Evolutionary conservation across 2,888 invertebrate genomes (phyloP).

Genomic region (Hirudinaria manillensis): DNA sequence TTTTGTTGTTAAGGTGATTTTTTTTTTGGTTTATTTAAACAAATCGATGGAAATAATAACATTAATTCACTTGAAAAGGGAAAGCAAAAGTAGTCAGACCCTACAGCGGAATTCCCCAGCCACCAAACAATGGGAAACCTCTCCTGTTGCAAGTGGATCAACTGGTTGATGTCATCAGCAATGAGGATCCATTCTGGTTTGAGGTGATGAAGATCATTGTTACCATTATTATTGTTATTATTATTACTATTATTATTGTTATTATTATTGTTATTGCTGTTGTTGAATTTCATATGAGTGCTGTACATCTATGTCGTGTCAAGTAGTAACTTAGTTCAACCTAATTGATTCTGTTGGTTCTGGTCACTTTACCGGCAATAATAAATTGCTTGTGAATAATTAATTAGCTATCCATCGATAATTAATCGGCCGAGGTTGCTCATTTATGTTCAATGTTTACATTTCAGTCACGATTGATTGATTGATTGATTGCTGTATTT

Average conservation of each 20-base stretch:
- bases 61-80: slow-evolving; percentile 18
- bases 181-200: slow-evolving; percentile 50
- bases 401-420: no score
- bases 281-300: no score
- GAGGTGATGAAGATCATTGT: slow-evolving; percentile 43
- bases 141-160: slow-evolving; percentile 46
- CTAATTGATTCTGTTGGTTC: background rate
- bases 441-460: no score
- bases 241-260: no score
- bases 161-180: slow-evolving; percentile 49
- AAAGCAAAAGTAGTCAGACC: slow-evolving; percentile 36
- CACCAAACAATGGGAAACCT: slow-evolving; percentile 40
- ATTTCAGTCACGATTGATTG: background rate
- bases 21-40: no score
- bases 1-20: no score
- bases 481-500: background rate
- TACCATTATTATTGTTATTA: background rate
- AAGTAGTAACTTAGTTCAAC: no score
- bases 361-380: background rate
- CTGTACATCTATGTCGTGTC: background rate
- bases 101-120: slow-evolving; percentile 39
- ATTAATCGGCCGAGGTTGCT: no score
- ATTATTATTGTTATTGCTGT: no score
- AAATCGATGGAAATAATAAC: no score
- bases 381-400: no score